Evolutionary conservation across 2,888 invertebrate species (phyloP), one percentile per base, ranked within the genome.

Genomic region (Drosophila mimetica): DNA sequence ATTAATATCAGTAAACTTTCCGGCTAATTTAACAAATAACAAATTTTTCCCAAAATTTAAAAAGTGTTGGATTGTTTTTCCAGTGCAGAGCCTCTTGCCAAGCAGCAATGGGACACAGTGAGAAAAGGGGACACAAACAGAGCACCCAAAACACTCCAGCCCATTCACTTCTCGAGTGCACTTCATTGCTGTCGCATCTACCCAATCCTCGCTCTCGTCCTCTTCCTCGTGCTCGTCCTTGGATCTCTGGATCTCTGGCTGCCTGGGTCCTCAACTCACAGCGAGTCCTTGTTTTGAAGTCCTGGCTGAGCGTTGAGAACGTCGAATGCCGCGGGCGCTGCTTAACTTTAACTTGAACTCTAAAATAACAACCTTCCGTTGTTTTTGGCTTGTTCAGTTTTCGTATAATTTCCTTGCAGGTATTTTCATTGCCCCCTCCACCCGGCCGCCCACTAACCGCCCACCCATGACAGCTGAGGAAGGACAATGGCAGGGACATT

Each of bases 271-370:
- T 39, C 8, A 20, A 20, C 16, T 20, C 7, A 14, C 42, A 37
- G 16, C 34, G 58, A 50, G 57, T 60, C 58, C 42, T 30, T 37
- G 46, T 41, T 42, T 39, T 28, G 52, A 34, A 60, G 63, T 75
- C 71, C 75, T 70, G 51, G 57, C 60, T 61, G 61, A 63, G 39
- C 48, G 61, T 50, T 71, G 52, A 30, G 54, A 60, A 61, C 46
- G 73, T 50, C 53, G 73, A 18, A 60, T 53, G 72, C 73, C 66
- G 67, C 73, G 63, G 82, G 88, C 86, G 67, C 83, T 87, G 83
- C 88, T 84, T 84, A 84, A 84, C 86, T 84, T 84, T 87, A 87
- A 84, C 84, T 87, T 84, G 86, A 84, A 84, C 88, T 84, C 88
- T 82, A 79, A 77, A 86, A 85, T 82, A 84, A 87, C 88, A 87